Conservation (phyloP, 1,140 invertebrate species). For the Drosophila kurseongensis region DNA sequence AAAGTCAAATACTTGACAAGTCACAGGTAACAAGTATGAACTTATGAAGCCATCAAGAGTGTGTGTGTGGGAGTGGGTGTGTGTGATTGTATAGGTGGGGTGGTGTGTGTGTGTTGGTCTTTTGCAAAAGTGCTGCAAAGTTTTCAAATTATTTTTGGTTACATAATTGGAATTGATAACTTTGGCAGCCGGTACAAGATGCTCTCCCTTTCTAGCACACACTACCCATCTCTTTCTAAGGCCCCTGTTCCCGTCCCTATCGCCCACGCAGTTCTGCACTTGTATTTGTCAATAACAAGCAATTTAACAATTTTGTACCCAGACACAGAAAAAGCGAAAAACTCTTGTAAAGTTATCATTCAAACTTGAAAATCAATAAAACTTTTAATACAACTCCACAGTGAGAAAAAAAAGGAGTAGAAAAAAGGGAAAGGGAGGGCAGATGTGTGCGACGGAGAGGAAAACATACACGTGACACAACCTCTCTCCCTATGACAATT, state of each 20-base stretch:
- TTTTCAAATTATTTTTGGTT: slow-evolving; percentile 83
- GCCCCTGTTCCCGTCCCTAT: not conserved
- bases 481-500: slow-evolving; percentile 31
- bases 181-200: slow-evolving; percentile 52
- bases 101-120: slow-evolving; percentile 53
- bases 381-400: slow-evolving; percentile 70
- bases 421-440: not conserved
- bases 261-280: slow-evolving; percentile 33
- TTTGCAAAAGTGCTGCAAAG: slow-evolving; percentile 75
- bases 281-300: slow-evolving; percentile 82
- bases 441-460: not conserved
- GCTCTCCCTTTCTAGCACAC: not conserved
- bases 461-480: slow-evolving; percentile 39
- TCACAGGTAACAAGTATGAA: slow-evolving; percentile 80
- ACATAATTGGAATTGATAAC: slow-evolving; percentile 83
- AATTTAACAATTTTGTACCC: slow-evolving; percentile 77
- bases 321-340: slow-evolving; percentile 49
- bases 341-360: slow-evolving; percentile 81
- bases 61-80: slow-evolving; percentile 21
- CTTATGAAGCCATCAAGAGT: slow-evolving; percentile 73
- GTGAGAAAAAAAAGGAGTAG: slow-evolving; percentile 19
- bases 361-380: slow-evolving; percentile 83
- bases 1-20: slow-evolving; percentile 83
- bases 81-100: slow-evolving; percentile 7
- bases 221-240: not conserved